These are phyloP conservation scores for Zelostemma sp. DNA, from an alignment of 1,140 invertebrate genomes.

Conservation along the genomic window DNA sequence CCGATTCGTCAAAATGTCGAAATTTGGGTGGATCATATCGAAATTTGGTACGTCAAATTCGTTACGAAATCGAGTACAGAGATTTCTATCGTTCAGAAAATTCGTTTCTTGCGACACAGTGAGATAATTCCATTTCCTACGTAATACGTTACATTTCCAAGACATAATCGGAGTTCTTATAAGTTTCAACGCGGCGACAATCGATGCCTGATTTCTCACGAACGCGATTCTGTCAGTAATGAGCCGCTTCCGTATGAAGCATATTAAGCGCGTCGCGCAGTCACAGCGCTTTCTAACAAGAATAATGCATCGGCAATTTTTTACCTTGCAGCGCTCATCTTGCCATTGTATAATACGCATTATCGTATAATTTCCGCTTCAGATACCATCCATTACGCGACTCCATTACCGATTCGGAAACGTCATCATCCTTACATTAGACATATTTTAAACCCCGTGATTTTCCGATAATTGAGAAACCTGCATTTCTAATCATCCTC, in stretches of 20 bases:
- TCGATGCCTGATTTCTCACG: not conserved
- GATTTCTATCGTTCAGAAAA: not conserved
- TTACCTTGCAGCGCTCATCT: not conserved
- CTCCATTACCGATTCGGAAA: not conserved
- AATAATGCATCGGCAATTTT: not conserved
- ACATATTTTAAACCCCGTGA: not conserved
- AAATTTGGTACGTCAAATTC: not conserved
- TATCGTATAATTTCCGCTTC: slow-evolving; percentile 7
- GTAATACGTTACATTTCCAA: not conserved
- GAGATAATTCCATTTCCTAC: not conserved
- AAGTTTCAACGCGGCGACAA: not conserved
- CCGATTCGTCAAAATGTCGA: too few relatives aligned
- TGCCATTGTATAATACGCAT: slow-evolving; percentile 1
- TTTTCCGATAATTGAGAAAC: not conserved
- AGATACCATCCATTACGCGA: slow-evolving; percentile 2
- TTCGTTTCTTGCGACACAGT: not conserved
- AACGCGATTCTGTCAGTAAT: not conserved
- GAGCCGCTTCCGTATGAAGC: slow-evolving; percentile 6
- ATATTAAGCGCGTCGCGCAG: not conserved
- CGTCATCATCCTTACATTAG: not conserved
- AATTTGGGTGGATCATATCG: too few relatives aligned
- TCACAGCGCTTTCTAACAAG: not conserved
- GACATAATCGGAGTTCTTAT: not conserved
- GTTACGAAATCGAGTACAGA: not conserved
- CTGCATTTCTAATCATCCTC: too few relatives aligned